Percentiles rank a stretch among this genome's conserved stretches.
Evolutionary conservation across 2,888 invertebrate genomes (phyloP).

Genomic region (Anticlea derivata): DNA sequence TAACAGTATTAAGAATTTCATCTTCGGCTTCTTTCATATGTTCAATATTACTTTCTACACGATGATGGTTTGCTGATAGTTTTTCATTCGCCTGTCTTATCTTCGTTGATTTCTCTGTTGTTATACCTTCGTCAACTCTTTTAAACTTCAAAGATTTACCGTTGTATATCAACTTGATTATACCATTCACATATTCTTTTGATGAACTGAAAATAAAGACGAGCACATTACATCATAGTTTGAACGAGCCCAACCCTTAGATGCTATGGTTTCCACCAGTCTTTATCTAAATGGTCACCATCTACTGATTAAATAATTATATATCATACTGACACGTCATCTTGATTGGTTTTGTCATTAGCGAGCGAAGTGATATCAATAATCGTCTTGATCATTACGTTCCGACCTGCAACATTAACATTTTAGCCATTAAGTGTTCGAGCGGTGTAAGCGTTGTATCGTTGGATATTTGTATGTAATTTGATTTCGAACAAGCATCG

Average conservation of each 20-base stretch:
- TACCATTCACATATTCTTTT: slow-evolving; percentile 55
- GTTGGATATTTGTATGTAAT: no score
- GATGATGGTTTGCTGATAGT: not conserved
- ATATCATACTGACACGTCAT: slow-evolving; percentile 48
- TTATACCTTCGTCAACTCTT: slow-evolving; percentile 17
- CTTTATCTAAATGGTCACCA: not conserved
- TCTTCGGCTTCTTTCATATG: slow-evolving; percentile 1
- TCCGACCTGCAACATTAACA: slow-evolving; percentile 46
- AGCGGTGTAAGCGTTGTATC: no score
- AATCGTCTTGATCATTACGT: slow-evolving; percentile 59
- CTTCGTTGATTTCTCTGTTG: not conserved
- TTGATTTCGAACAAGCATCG: no score
- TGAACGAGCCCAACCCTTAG: no score
- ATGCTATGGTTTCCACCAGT: not conserved
- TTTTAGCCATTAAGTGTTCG: no score
- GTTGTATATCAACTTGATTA: slow-evolving; percentile 62
- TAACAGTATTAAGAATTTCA: not conserved
- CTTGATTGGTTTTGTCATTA: slow-evolving; percentile 40
- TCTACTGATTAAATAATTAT: slow-evolving; percentile 5
- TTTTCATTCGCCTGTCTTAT: not conserved
- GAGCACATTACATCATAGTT: not conserved
- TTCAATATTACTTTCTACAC: not conserved
- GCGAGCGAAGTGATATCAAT: slow-evolving; percentile 56
- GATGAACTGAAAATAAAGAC: slow-evolving; percentile 47
- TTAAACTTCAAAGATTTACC: slow-evolving; percentile 57